Percentiles rank a stretch among this genome's conserved stretches.
phyloP scores from a whole-genome alignment of 1,140 invertebrate species.

The Homalodisca vitripennis region DNA sequence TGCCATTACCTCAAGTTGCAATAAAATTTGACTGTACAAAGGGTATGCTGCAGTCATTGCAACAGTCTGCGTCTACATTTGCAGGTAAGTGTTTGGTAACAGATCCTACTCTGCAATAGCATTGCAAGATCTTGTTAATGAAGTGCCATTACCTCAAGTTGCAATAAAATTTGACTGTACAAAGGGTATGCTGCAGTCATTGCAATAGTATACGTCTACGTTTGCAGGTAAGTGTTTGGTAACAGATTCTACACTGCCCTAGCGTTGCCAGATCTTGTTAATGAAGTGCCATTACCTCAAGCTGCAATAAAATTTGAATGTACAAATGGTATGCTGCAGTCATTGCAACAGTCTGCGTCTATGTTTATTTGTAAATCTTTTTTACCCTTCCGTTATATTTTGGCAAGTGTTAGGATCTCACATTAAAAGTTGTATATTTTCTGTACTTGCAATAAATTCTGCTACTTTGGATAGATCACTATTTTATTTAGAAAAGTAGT shows the following conservation, averaged over 20 bases:
- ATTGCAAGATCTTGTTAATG: conserved; percentile 90
- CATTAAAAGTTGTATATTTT: too few species aligned
- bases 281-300: conserved; percentile 77
- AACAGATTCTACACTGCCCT: conserved; percentile 92
- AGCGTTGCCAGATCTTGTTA: conserved; percentile 89
- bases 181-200: conserved; percentile 84
- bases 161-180: conserved; percentile 81
- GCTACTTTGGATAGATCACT: too few species aligned
- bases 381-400: too few species aligned
- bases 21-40: conserved; percentile 82
- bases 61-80: conserved; percentile 94
- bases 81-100: conserved; percentile 71
- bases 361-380: too few species aligned
- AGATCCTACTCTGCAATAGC: conserved; percentile 93
- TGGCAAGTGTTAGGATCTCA: too few species aligned
- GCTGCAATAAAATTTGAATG: conserved; percentile 85
- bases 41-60: conserved; percentile 87
- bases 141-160: conserved; percentile 77
- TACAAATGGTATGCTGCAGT: conserved; percentile 85
- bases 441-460: too few species aligned
- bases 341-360: conserved; percentile 90
- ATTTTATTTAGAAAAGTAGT: too few species aligned
- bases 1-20: conserved; percentile 74
- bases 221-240: conserved; percentile 85
- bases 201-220: conserved; percentile 93